Base-by-base conservation (phyloP, 1,140 invertebrate species). In the Bemisia tabaci region DNA sequence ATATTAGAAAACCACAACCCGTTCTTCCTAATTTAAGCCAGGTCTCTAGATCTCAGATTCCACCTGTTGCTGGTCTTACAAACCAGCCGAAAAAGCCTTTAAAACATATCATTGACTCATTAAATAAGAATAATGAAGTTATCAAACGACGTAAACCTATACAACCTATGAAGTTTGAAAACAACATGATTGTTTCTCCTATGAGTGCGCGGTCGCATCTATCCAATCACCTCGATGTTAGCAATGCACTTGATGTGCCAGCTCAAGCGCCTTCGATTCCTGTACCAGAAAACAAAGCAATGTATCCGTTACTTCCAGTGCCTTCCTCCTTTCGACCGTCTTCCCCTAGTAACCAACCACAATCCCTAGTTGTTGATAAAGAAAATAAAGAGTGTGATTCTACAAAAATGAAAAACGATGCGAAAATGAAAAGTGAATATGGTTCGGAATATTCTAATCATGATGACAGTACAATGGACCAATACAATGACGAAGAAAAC, bases 121-220 rank as follows among this genome's bases (percentile, higher is more conserved):
- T 27, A 23, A 65, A 64, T 63, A 59, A 48, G 26, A 61, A 62
- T 64, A 64, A 48, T 26, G 48, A 65, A 63, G 66, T 63, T 66
- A 66, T 33, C 33, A 69, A 69, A 67, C 60, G 68, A 59, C 60
- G 68, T 63, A 69, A 69, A 63, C 64, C 66, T 64, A 33, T 69
- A 63, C 68, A 65, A 60, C 68, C 68, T 22, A 63, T 69, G 26
- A 69, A 69, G 22, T 66, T 63, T 48, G 58, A 59, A 22, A 65
- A 63, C 63, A 65, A 65, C 24, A 59, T 69, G 22, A 65, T 69
- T 25, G 68, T 69, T 0, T 66, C 68, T 11, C 68, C 68, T n/a
- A 63, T 69, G 33, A 69, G 66, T 69, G 65, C 68, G 21, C 60
- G 64, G 24, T 60, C 64, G 26, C 63, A 62, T 27, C 63, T 60